Evolutionary conservation across 2,113 vertebrate species (phyloP).

Genomic region (Hydropotes inermis): DNA sequence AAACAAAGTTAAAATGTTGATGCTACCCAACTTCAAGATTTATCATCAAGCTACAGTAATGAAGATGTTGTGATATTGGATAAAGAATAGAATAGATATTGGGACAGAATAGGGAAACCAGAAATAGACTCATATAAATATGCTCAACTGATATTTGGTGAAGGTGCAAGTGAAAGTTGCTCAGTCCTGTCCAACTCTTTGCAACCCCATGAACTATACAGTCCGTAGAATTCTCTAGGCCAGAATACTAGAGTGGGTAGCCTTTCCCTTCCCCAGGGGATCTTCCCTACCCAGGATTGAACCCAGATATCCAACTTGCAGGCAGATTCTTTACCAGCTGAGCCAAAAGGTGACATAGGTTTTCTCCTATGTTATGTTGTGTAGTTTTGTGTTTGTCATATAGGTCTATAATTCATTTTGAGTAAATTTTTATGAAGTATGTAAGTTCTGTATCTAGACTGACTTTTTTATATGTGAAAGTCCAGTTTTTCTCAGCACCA

Average conservation of each 20-base stretch:
- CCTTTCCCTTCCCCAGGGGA: background rate
- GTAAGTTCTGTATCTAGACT: no score
- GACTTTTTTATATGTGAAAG: no score
- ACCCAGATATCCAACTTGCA: background rate
- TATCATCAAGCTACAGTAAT: background rate
- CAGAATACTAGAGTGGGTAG: background rate
- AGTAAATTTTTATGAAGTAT: no score
- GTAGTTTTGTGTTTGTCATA: no score
- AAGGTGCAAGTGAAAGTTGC: background rate
- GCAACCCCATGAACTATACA: background rate
- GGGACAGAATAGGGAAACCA: background rate
- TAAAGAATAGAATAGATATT: background rate
- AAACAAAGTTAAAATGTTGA: background rate
- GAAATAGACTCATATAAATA: background rate
- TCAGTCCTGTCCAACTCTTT: background rate
- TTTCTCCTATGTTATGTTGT: no score
- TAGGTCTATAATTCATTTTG: no score
- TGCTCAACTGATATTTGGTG: background rate
- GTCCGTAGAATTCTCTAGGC: background rate
- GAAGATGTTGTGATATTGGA: background rate
- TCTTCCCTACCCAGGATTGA: background rate
- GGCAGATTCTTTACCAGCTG: background rate
- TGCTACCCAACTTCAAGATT: background rate
- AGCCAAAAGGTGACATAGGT: background rate
- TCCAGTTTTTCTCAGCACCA: no score